A percentile compares a stretch with the other conserved stretches of the same genome.
phyloP scores from a whole-genome alignment of 2,113 vertebrate genomes.

The Ivindomyrus marchei region DNA sequence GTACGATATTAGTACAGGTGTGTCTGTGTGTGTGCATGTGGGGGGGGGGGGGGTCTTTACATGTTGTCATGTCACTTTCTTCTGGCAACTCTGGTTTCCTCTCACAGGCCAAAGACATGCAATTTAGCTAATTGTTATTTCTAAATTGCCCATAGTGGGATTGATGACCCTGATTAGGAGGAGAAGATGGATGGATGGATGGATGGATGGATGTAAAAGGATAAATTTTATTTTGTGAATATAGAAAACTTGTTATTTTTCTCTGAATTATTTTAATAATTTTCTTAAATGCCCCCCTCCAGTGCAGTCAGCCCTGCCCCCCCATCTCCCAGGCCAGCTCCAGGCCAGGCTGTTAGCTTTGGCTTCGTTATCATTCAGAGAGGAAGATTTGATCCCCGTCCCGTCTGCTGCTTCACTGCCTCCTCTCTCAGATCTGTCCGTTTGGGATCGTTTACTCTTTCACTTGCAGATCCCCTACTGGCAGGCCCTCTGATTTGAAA shows the following conservation, averaged over 20 bases:
- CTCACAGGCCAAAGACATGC: not conserved
- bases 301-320: not conserved
- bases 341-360: not conserved
- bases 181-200: not conserved
- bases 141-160: not conserved
- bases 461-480: not conserved
- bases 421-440: constrained; percentile 26
- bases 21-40: not conserved
- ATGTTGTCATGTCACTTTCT: not conserved
- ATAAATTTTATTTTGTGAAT: not conserved
- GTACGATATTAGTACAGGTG: not conserved
- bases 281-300: not conserved
- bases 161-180: not conserved
- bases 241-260: not conserved
- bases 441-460: not conserved
- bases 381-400: not conserved
- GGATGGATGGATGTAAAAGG: not conserved
- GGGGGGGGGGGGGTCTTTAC: not conserved
- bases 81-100: not conserved
- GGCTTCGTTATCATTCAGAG: not conserved
- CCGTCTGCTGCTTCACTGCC: constrained; percentile 28
- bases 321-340: not conserved
- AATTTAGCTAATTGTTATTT: not conserved
- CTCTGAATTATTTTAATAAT: not conserved
- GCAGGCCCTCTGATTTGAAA: not conserved